Percentiles rank a stretch among this genome's conserved stretches.
Evolutionary conservation across 2,113 vertebrate genomes (phyloP).

Genomic region (Myodes glareolus): DNA sequence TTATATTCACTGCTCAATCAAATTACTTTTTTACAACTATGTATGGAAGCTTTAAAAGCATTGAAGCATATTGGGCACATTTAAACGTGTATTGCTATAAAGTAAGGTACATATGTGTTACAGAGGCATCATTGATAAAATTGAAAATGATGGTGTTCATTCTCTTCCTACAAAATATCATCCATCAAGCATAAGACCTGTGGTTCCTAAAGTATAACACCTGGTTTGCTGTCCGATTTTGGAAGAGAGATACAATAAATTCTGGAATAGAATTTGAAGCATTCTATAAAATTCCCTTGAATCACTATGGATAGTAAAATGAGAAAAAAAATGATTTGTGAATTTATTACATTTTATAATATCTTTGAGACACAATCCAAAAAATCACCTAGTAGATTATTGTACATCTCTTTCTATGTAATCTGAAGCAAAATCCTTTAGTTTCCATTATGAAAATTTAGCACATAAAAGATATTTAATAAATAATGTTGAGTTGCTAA

Average conservation of each 20-base stretch:
- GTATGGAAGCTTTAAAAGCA: background rate
- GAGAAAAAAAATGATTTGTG: background rate
- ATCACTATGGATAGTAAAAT: background rate
- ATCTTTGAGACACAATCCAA: background rate
- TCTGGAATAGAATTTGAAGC: background rate
- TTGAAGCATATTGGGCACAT: background rate
- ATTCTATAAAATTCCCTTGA: background rate
- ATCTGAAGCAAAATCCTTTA: background rate
- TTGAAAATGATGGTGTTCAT: background rate
- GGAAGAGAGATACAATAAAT: background rate
- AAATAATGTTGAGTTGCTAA: background rate
- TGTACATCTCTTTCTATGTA: background rate
- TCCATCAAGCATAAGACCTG: background rate
- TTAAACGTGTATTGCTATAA: background rate
- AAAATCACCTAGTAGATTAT: background rate
- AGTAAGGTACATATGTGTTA: background rate
- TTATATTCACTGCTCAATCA: background rate
- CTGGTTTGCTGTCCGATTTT: background rate
- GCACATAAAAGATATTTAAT: background rate
- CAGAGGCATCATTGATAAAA: background rate
- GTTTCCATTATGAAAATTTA: background rate
- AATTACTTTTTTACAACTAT: background rate
- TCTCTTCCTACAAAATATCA: background rate
- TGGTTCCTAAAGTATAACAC: background rate
- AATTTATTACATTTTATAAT: background rate